phyloP scores from a whole-genome alignment of 1,140 invertebrate species.

The Armadillidium nasatum region DNA sequence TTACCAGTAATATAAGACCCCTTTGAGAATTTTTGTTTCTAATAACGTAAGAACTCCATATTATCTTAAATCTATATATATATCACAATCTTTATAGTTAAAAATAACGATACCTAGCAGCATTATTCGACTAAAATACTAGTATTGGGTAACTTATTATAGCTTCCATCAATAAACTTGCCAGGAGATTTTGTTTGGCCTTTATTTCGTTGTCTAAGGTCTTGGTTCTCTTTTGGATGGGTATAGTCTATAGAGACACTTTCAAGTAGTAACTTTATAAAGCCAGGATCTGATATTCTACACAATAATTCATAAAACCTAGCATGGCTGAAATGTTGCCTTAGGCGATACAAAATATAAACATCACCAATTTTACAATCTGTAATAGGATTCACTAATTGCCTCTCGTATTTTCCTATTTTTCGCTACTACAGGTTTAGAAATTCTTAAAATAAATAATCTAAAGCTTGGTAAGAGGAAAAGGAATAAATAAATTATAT shows the following conservation, averaged over 20 bases:
- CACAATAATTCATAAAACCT: conserved; percentile 24
- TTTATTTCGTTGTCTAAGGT: conserved; percentile 27
- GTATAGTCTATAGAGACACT: conserved; percentile 21
- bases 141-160: conserved; percentile 24
- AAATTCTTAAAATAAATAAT: conserved; percentile 24
- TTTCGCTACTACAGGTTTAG: conserved; percentile 22
- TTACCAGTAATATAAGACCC: neutral
- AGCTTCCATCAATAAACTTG: conserved; percentile 20
- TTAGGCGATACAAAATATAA: conserved; percentile 25
- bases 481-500: conserved; percentile 30
- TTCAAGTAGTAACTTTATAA: conserved; percentile 22
- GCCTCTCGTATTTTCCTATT: conserved; percentile 18
- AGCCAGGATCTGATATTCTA: conserved; percentile 23
- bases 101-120: too few relatives aligned
- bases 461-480: conserved; percentile 20
- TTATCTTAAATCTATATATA: neutral
- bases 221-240: conserved; percentile 14
- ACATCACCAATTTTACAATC: conserved; percentile 29
- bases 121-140: conserved; percentile 27
- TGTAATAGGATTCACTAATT: conserved; percentile 9
- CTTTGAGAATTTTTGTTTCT: neutral
- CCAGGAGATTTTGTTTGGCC: conserved; percentile 24
- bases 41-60: too few relatives aligned
- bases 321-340: conserved; percentile 30
- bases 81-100: too few relatives aligned